These are phyloP conservation scores for Synanthedon andrenaeformis DNA, from an alignment of 2,888 invertebrate species.

Conservation along the genomic window DNA sequence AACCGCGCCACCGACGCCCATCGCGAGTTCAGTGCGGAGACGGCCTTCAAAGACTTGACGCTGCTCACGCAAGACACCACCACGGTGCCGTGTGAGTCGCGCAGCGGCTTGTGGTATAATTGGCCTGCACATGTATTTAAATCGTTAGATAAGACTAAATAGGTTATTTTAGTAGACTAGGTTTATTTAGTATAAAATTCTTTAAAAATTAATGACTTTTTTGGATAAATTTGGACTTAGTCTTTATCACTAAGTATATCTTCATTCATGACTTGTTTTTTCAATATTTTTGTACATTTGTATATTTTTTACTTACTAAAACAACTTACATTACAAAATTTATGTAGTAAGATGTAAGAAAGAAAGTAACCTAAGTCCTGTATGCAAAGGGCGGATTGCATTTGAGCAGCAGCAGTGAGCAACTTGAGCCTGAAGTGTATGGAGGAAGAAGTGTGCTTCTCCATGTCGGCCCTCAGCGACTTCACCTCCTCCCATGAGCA, in stretches of 20 bases:
- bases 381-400: slow-evolving; percentile 91
- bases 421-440: slow-evolving; percentile 93
- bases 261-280: too few species aligned
- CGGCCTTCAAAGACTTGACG: slow-evolving; percentile 82
- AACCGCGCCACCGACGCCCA: slow-evolving; percentile 93
- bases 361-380: slow-evolving; percentile 80
- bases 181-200: too few species aligned
- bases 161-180: too few species aligned
- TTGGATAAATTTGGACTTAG: too few species aligned
- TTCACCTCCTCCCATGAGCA: slow-evolving; percentile 98
- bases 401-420: slow-evolving; percentile 90
- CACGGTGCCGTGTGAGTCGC: slow-evolving; percentile 90
- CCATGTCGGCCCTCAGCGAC: slow-evolving; percentile 91
- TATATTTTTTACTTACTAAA: too few species aligned
- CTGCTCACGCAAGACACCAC: slow-evolving; percentile 88
- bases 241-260: too few species aligned
- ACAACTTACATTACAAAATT: too few species aligned
- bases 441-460: slow-evolving; percentile 90
- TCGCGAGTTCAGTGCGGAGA: slow-evolving; percentile 90
- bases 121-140: slow-evolving; percentile 69
- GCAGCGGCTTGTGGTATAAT: slow-evolving; percentile 90
- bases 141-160: neutral
- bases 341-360: too few species aligned
- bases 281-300: too few species aligned
- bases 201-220: too few species aligned